Base-by-base conservation (phyloP, 2,113 vertebrate species). In the Thomomys bottae region DNA sequence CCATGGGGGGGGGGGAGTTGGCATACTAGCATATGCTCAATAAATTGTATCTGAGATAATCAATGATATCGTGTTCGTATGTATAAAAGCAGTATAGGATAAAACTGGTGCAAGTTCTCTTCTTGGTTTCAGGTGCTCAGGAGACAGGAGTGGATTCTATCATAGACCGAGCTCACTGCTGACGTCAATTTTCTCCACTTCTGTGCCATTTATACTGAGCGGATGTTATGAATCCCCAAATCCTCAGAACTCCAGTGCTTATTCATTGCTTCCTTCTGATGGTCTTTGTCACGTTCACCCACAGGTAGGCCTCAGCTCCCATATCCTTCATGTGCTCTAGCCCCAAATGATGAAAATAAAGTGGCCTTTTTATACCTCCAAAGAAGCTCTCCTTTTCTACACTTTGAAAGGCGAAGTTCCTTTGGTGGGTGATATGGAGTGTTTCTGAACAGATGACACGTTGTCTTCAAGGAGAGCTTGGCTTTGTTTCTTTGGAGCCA, bases 391-490 rank as follows among this genome's bases (percentile, higher is more conserved):
- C 89, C 71, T 92, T 85, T 83, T 59, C 75, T 45, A 36, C 21
- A 15, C 76, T 90, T 91, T 93, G 40, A 91, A 91, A 87, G 61
- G 40, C 83, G 49, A 78, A 78, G 57, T 67, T 75, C 63, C 92
- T 94, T 84, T 87, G 91, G 87, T 38, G 36, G 45, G 38, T 18
- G 32, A 63, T 26, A 17, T 64, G 28, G 81, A 84, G 78, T 66
- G 36, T 81, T 94, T 95, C 88, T 87, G 81, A 88, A 84, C 57
- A 75, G 49, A 90, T 42, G 45, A 5, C 1, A 24, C 77, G 85
- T 87, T 96, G 92, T 95, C 92, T 92, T 95, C 93, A 90, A 93
- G 95, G 80, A 95, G 79, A 92, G 81, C 32, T 66, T 61, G n/a
- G 34, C 88, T 96, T 90, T 96, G 88, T 90, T 96, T 95, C 87